Base-by-base conservation (phyloP, 2,888 invertebrate genomes). In the Linnaemya vulpina region DNA sequence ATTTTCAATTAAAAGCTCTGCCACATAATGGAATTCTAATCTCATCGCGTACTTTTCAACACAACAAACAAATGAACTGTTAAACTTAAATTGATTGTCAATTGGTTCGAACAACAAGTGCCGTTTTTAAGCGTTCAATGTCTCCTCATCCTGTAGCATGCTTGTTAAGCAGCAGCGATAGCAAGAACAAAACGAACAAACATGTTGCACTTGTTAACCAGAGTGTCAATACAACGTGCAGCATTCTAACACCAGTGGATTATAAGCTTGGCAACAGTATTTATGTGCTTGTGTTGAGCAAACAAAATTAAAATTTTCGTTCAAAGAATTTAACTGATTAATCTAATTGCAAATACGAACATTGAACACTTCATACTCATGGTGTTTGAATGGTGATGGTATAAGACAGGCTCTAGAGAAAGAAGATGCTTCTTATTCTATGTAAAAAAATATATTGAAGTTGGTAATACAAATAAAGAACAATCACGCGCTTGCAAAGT, bases 101-200 rank as follows among this genome's bases (percentile, higher is more conserved):
- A 82, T 82, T 82, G 82, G 38, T 63, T 60, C 38, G 58, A 76
- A 82, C 62, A 75, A 82, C 82, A 76, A 82, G 82, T 82, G 76
- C 76, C 71, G 65, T 77, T 82, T 82, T 63, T 11, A 63, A 73
- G 35, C 65, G 55, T 17, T 65, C 22, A 65, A 17, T 55, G 62
- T 53, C 75, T 75, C 68, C 46, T 75, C 43, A 62, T 51, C 60
- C 67, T 51, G 30, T 10, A 51, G 58, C 35, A 22, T 63, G 62
- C 25, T 43, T 35, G 17, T 65, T 67, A 49, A 49, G 10, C 58
- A 58, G 60, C 30, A 35, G 51, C 63, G 5, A 11, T 35, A 63
- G 38, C 13, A 38, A 43, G n/a, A 35, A 49, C 13, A 63, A 40
- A 5, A 63, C 40, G 0, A 49, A 38, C 67, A n/a, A 46, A 20